Evolutionary conservation across 1,140 invertebrate species (phyloP), one percentile per base, ranked within the genome.

Genomic region (Coelopa frigida): DNA sequence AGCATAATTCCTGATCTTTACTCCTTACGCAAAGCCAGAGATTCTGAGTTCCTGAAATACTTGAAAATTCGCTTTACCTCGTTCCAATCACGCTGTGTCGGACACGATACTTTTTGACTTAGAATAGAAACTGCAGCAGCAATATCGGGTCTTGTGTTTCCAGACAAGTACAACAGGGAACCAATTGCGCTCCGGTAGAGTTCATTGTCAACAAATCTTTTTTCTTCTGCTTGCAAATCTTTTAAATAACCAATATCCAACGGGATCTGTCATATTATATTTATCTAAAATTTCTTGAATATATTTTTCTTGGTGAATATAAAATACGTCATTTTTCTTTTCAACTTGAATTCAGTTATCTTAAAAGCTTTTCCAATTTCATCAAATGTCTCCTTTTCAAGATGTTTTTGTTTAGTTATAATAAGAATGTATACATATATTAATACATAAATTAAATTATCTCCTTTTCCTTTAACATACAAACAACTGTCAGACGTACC

Each of bases 111-210:
- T 32, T 52, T 56, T 49, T 63, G 55, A 21, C 54, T 57, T 6
- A 71, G 44, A 14, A 59, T 51, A 26, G 46, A 51, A 0, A 72
- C 66, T 14, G 56, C 55, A 35, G 55, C 61, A 3, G 59, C 40
- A 7, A 73, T 64, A 44, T 73, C 70, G 18, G 66, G 69, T 44
- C 70, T 27, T 6, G 68, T 63, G 10, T 52, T 55, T 3, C 53
- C 36, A 17, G 64, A 46, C 4, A 70, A 20, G 46, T 72, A 72
- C 22, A 72, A 26, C 10, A 72, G 41, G 10, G 47, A 38, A 4
- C 63, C 63, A 21, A 70, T 51, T 7, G 58, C 24, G 31, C 67
- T 40, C 15, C 53, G 55, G 36, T 58, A 70, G 10, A 33, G 21
- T 46, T 46, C 21, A 22, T 39, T 39, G 8, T 36, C 31, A 2